phyloP scores from a whole-genome alignment of 92 coral and sea anemone species.

The Montipora capitata region DNA sequence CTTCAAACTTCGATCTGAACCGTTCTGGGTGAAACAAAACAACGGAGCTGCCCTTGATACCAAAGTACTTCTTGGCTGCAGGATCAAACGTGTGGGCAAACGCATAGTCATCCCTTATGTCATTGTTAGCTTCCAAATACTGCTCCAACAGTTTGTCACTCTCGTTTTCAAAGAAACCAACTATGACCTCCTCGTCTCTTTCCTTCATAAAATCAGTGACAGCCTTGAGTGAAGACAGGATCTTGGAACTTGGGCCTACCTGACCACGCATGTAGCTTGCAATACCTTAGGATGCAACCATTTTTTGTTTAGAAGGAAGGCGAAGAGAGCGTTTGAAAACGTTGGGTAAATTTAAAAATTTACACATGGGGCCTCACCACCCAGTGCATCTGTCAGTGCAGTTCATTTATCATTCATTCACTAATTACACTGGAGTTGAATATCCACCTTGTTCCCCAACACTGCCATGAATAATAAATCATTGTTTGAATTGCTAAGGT shows the following conservation, averaged over 20 bases:
- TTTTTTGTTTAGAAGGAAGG: no score
- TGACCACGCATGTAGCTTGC: constrained; percentile 90
- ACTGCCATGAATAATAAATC: no score
- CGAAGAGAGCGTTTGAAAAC: no score
- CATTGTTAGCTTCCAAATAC: constrained; percentile 96
- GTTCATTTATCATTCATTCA: no score
- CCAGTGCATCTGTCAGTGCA: no score
- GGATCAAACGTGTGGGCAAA: constrained; percentile 97
- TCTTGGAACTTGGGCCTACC: constrained; percentile 97
- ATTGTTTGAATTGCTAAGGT: no score
- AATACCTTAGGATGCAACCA: constrained; percentile 63
- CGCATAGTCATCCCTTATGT: constrained; percentile 89
- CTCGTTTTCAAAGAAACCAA: constrained; percentile 92
- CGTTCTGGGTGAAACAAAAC: constrained; percentile 93
- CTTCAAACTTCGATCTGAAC: constrained; percentile 94
- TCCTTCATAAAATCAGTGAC: constrained; percentile 93
- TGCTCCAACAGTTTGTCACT: constrained; percentile 83
- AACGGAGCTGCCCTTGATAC: constrained; percentile 85
- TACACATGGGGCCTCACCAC: no score
- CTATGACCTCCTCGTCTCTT: constrained; percentile 83
- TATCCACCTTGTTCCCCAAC: no score
- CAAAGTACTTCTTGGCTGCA: constrained; percentile 91
- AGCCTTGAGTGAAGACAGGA: constrained; percentile 84
- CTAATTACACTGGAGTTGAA: no score
- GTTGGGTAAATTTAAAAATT: no score